Evolutionary conservation across 2,113 vertebrate species (phyloP), one percentile per base, ranked within the genome.

Genomic region (Cryptotis parvus): DNA sequence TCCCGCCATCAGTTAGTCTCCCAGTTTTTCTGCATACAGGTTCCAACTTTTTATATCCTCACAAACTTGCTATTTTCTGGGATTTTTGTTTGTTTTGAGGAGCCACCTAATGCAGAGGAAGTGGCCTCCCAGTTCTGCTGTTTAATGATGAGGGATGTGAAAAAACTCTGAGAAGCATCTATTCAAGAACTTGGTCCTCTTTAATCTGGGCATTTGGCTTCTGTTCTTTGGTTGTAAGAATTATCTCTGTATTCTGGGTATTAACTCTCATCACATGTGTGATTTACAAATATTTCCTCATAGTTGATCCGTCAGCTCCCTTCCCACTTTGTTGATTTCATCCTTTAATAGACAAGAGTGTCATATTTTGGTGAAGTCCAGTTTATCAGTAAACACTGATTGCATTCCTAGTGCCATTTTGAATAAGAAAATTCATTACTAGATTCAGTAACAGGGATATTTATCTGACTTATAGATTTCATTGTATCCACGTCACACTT

Each of bases 291-390:
- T 31, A 37, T 70, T 61, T 84, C 87, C 41, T 75, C 68, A 75
- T 41, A n/a, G n/a, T n/a, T n/a, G n/a, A 33, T 87, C 82, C 39
- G 7, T 52, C 37, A 27, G 18, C 27, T 69, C 55, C 37, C 37
- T 75, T 66, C 85, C 73, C 29, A 84, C 24, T 76, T 37, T 87
- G 37, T 70, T 91, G 43, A 35, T 69, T 52, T 68, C 90, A 33
- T 74, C 16, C 12, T 77, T 49, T 82, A 39, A 14, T 18, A 1
- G 27, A n/a, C 6, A 66, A 12, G 61, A 75, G 9, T 90, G 70
- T 72, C 45, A 45, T 49, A 79, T 83, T 94, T 89, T 83, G 35
- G 31, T 55, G 35, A 73, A n/a, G 3, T 82, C 27, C 3, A 65
- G 1, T 55, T 78, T 78, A 39, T 45, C 20, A 33, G 18, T 85